A percentile compares a stretch with the other conserved stretches of the same genome.
These are phyloP conservation scores for Drosophila cognata DNA, from an alignment of 2,888 invertebrate genomes.

Conservation along the genomic window DNA sequence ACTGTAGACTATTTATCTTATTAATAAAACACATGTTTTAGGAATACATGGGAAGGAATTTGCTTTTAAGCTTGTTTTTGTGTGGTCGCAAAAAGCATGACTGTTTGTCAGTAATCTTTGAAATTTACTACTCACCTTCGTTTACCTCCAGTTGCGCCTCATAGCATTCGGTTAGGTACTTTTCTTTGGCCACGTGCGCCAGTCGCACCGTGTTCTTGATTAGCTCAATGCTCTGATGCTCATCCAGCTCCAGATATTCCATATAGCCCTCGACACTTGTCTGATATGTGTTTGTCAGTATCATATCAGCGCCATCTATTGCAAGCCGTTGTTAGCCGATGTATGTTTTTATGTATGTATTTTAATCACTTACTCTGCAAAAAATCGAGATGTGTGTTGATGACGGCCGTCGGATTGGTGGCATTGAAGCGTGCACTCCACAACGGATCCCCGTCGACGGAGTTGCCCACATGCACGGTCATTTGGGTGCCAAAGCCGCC, in stretches of 20 bases:
- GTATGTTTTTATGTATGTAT: neutral
- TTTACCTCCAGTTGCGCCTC: conserved; percentile 78
- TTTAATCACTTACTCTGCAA: conserved; percentile 87
- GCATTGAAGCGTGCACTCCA: conserved; percentile 95
- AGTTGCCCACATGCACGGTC: conserved; percentile 90
- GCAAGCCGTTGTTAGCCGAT: conserved; percentile 23
- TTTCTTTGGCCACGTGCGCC: conserved; percentile 89
- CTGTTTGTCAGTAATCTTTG: neutral
- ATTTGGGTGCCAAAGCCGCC: conserved; percentile 94
- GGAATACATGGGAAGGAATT: neutral
- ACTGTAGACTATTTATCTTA: neutral
- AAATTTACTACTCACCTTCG: conserved; percentile 58
- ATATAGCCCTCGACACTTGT: conserved; percentile 92
- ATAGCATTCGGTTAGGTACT: conserved; percentile 86
- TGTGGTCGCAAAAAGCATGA: neutral
- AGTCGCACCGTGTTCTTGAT: conserved; percentile 91
- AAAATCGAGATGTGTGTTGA: conserved; percentile 93
- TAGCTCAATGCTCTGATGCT: conserved; percentile 89
- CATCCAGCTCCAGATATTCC: conserved; percentile 89
- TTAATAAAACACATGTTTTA: neutral
- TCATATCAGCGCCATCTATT: conserved; percentile 94
- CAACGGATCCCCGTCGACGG: conserved; percentile 93
- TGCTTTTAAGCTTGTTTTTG: neutral
- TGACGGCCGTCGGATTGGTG: conserved; percentile 91
- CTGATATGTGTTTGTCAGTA: conserved; percentile 96